A percentile compares a stretch with the other conserved stretches of the same genome.
Evolutionary conservation across 2,797 vertebrate genomes (phyloP).

Genomic region (Pseudotriccus pelzelni): DNA sequence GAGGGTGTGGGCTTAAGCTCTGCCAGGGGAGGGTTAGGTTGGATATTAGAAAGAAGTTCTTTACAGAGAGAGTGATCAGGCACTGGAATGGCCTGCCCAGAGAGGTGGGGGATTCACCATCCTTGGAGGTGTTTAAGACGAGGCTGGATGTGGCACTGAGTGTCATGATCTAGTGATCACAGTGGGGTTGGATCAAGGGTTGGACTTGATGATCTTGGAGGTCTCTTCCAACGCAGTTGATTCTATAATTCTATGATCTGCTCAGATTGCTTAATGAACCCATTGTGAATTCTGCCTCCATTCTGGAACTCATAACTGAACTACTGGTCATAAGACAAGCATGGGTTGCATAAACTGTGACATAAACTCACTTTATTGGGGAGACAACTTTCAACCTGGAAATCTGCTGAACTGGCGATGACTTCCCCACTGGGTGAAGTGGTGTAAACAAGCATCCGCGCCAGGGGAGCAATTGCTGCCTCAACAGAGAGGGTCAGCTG

Average conservation of each 20-base stretch:
- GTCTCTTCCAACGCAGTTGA: too few species aligned
- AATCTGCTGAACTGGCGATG: slow-evolving; percentile 83
- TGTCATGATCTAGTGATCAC: too few species aligned
- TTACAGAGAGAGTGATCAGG: too few species aligned
- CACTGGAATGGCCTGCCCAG: too few species aligned
- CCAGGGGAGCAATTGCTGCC: slow-evolving; percentile 73
- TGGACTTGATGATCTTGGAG: too few species aligned
- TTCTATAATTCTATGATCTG: neutral
- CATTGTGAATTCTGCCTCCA: neutral
- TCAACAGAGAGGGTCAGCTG: slow-evolving; percentile 59
- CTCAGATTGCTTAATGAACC: neutral
- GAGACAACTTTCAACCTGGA: slow-evolving; percentile 81
- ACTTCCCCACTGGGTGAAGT: slow-evolving; percentile 78
- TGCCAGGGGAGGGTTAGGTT: too few species aligned
- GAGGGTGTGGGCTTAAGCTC: too few species aligned
- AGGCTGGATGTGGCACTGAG: too few species aligned
- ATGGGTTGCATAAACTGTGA: neutral
- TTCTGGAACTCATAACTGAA: neutral
- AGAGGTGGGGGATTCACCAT: too few species aligned
- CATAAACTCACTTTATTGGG: slow-evolving; percentile 67
- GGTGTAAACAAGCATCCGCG: slow-evolving; percentile 83
- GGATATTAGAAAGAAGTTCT: too few species aligned
- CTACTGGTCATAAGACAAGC: neutral
- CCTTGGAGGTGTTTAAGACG: too few species aligned
- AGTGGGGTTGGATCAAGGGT: too few species aligned